These are phyloP conservation scores for Lipophrys pholis DNA, from an alignment of 2,113 vertebrate genomes.

Conservation along the genomic window DNA sequence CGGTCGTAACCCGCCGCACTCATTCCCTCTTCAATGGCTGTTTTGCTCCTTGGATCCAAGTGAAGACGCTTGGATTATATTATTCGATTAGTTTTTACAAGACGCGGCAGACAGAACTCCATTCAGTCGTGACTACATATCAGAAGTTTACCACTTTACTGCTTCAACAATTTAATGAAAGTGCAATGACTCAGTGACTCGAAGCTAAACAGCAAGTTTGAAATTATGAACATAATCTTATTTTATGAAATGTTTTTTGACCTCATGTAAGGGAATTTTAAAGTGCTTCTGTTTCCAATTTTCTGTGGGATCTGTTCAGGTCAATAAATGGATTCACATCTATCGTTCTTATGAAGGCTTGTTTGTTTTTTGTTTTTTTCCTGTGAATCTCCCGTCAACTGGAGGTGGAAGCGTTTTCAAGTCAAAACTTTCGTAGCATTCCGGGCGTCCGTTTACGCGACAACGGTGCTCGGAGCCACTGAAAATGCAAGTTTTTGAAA, in stretches of 20 bases:
- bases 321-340: constrained; percentile 72
- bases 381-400: not conserved
- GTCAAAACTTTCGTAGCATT: too few relatives aligned
- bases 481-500: too few relatives aligned
- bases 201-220: constrained; percentile 41
- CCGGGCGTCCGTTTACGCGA: too few relatives aligned
- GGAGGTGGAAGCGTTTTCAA: too few relatives aligned
- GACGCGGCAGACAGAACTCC: not conserved
- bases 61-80: not conserved
- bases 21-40: constrained; percentile 12
- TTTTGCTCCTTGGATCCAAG: not conserved
- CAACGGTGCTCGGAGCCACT: too few relatives aligned
- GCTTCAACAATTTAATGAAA: constrained; percentile 45
- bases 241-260: constrained; percentile 76
- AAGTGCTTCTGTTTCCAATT: constrained; percentile 39
- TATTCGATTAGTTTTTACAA: constrained; percentile 41
- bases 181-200: constrained; percentile 77
- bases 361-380: not conserved
- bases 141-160: constrained; percentile 23
- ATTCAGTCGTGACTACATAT: constrained; percentile 26
- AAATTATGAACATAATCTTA: constrained; percentile 73
- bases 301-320: constrained; percentile 65
- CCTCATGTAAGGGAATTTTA: constrained; percentile 66
- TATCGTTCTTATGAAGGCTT: constrained; percentile 6
- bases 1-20: constrained; percentile 43